phyloP scores from a whole-genome alignment of 2,888 invertebrate genomes.

The Lasiommata megera region DNA sequence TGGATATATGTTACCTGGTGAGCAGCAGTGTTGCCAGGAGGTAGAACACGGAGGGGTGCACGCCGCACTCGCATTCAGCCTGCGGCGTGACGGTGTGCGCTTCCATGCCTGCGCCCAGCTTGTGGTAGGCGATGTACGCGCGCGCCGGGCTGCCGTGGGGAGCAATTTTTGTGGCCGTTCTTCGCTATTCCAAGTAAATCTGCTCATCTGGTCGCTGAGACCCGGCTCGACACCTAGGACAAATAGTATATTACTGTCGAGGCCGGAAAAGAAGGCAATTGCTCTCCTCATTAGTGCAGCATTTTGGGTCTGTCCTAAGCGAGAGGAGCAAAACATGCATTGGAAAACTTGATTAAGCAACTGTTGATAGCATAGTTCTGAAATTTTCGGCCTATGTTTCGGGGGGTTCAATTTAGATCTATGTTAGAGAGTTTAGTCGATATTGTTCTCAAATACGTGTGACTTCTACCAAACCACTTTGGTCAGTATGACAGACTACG shows the following conservation, averaged over 20 bases:
- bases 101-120: constrained; percentile 80
- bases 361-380: too few species aligned
- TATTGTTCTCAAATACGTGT: too few species aligned
- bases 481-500: too few species aligned
- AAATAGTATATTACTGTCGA: not conserved
- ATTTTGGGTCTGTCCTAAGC: too few species aligned
- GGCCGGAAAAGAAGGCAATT: too few species aligned
- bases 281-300: too few species aligned
- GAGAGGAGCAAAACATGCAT: too few species aligned
- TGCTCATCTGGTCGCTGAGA: constrained; percentile 72
- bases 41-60: constrained; percentile 85
- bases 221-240: constrained; percentile 54
- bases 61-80: constrained; percentile 83
- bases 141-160: constrained; percentile 74
- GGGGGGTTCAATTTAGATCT: too few species aligned
- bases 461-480: too few species aligned
- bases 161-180: constrained; percentile 74
- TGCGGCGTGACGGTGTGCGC: constrained; percentile 75
- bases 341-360: too few species aligned
- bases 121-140: constrained; percentile 84
- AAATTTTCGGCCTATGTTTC: too few species aligned
- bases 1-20: constrained; percentile 54
- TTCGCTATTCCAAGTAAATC: constrained; percentile 56
- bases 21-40: constrained; percentile 82
- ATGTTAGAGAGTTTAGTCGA: too few species aligned